Conservation (phyloP, 2,797 vertebrate genomes). For the Chloroceryle inda region DNA sequence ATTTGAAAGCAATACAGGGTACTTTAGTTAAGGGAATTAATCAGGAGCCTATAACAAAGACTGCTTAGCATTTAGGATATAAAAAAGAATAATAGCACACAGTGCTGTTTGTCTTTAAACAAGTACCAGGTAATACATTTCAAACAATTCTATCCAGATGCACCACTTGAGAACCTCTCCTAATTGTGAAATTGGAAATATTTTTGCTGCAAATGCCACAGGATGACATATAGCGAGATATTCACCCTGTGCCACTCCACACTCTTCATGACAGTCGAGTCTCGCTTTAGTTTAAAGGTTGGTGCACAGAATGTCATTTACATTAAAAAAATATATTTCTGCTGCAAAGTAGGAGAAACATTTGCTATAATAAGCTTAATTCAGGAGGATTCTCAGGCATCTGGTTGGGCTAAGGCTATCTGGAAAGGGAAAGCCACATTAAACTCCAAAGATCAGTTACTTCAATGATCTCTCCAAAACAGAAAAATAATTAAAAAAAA, state of each 20-base stretch:
- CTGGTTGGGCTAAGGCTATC: not conserved
- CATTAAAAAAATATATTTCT: not conserved
- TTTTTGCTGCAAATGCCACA: constrained; percentile 57
- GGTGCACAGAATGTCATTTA: constrained; percentile 45
- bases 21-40: not conserved
- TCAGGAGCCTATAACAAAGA: not conserved
- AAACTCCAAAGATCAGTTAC: not conserved
- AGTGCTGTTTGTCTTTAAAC: not conserved
- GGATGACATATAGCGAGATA: constrained; percentile 41
- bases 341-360: constrained; percentile 6
- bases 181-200: constrained; percentile 43
- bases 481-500: not conserved
- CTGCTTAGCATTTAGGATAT: not conserved
- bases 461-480: not conserved
- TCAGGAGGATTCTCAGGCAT: constrained; percentile 20
- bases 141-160: constrained; percentile 20
- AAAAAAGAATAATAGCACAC: not conserved
- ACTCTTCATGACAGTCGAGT: not conserved
- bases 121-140: constrained; percentile 7
- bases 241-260: not conserved
- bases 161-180: constrained; percentile 35
- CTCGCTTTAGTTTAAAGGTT: constrained; percentile 34
- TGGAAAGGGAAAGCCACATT: constrained; percentile 25
- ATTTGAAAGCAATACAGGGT: not conserved
- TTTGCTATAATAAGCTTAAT: constrained; percentile 35